phyloP scores from a whole-genome alignment of 2,797 vertebrate genomes.

The Eospalax fontanierii region DNA sequence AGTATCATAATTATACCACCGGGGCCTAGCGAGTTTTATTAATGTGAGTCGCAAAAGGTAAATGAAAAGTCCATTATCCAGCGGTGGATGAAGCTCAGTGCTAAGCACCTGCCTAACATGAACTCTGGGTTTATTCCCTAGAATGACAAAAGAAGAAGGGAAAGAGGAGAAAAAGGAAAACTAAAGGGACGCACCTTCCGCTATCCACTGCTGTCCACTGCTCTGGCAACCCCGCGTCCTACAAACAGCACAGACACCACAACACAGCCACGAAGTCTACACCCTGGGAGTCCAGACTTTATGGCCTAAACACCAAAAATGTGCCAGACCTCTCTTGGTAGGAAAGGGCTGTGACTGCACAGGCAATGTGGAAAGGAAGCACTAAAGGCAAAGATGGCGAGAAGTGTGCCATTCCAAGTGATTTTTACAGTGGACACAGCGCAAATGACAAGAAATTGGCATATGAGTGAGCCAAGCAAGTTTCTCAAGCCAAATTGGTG shows the following conservation, averaged over 20 bases:
- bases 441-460: constrained; percentile 58
- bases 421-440: constrained; percentile 34
- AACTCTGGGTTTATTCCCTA: background rate
- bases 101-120: background rate
- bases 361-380: background rate
- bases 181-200: background rate
- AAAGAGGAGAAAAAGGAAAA: background rate
- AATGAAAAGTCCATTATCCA: constrained; percentile 14
- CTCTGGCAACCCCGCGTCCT: background rate
- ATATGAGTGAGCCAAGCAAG: constrained; percentile 10
- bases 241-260: background rate
- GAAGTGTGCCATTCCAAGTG: constrained; percentile 12
- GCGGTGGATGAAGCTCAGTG: background rate
- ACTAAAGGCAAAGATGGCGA: constrained; percentile 11
- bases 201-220: background rate
- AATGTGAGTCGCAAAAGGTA: constrained; percentile 23
- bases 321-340: background rate
- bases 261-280: background rate
- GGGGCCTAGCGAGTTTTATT: background rate
- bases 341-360: background rate
- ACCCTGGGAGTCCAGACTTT: background rate
- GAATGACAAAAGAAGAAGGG: background rate
- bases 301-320: background rate
- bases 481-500: constrained; percentile 32
- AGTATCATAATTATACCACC: background rate